Percentiles rank a stretch among this genome's conserved stretches.
These are phyloP conservation scores for Tyto alba DNA, from an alignment of 2,113 vertebrate genomes.

Conservation along the genomic window DNA sequence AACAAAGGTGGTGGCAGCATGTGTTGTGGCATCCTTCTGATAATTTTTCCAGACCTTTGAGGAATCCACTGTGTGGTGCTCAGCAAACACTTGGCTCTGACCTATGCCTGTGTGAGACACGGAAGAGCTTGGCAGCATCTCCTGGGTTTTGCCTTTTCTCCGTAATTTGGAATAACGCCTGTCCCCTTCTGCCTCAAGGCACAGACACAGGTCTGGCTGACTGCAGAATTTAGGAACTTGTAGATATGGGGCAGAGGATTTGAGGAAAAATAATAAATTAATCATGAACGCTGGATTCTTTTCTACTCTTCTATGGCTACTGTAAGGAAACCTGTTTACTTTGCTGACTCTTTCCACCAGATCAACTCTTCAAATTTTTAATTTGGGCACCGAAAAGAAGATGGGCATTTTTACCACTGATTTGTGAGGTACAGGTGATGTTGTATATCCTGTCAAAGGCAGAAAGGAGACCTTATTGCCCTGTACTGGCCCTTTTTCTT, in stretches of 20 bases:
- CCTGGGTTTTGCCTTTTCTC: background rate
- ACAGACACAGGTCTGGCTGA: background rate
- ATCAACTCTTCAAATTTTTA: background rate
- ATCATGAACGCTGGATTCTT: background rate
- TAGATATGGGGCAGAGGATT: background rate
- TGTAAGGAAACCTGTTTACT: background rate
- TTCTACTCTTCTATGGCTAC: background rate
- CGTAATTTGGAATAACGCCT: background rate
- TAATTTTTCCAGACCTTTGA: background rate
- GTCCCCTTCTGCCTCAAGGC: background rate
- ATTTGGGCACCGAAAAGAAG: background rate
- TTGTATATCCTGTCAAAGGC: background rate
- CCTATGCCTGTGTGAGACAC: rapidly evolving
- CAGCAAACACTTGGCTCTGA: background rate
- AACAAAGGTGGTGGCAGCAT: background rate
- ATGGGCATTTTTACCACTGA: background rate
- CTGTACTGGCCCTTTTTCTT: background rate
- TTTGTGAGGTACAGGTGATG: background rate
- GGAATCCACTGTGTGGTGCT: background rate
- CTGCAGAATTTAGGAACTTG: background rate
- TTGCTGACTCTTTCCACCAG: background rate
- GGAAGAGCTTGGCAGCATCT: background rate
- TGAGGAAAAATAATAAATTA: background rate
- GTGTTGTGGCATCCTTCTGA: background rate
- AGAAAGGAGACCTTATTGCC: background rate